phyloP scores from a whole-genome alignment of 2,888 invertebrate genomes.

The Teinopalpus imperialis region DNA sequence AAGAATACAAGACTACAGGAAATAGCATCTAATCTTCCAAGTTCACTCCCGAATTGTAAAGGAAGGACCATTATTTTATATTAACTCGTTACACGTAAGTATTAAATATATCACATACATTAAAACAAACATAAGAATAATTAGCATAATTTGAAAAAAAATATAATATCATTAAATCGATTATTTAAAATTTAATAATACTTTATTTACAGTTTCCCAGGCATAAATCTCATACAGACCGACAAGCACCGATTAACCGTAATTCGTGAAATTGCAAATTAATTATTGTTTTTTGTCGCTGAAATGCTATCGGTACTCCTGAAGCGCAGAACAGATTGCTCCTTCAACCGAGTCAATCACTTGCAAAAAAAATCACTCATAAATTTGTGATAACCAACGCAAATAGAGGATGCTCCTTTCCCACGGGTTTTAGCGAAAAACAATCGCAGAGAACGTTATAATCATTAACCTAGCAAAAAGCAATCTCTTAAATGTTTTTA shows the following conservation, averaged over 20 bases:
- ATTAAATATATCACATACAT: too few species aligned
- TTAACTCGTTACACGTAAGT: too few species aligned
- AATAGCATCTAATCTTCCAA: too few species aligned
- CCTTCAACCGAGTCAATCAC: constrained; percentile 51
- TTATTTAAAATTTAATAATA: constrained; percentile 8
- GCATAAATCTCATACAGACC: constrained; percentile 26
- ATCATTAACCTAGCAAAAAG: constrained; percentile 35
- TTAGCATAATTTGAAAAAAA: too few species aligned
- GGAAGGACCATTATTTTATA: too few species aligned
- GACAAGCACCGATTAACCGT: constrained; percentile 61
- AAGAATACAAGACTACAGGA: too few species aligned
- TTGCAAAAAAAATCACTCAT: constrained; percentile 52
- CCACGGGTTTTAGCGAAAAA: constrained; percentile 54
- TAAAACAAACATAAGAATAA: too few species aligned
- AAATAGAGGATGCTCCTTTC: constrained; percentile 52
- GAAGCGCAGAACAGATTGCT: constrained; percentile 62
- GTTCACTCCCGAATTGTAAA: too few species aligned
- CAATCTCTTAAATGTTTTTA: constrained; percentile 24
- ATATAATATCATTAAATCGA: too few species aligned
- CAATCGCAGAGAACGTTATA: constrained; percentile 29
- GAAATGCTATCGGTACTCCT: constrained; percentile 39
- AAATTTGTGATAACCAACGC: constrained; percentile 44
- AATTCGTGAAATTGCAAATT: constrained; percentile 50
- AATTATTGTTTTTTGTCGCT: constrained; percentile 44
- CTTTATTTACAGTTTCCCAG: constrained; percentile 33